Base-by-base conservation (phyloP, 2,888 invertebrate species). In the Pseudococcus longispinus region DNA sequence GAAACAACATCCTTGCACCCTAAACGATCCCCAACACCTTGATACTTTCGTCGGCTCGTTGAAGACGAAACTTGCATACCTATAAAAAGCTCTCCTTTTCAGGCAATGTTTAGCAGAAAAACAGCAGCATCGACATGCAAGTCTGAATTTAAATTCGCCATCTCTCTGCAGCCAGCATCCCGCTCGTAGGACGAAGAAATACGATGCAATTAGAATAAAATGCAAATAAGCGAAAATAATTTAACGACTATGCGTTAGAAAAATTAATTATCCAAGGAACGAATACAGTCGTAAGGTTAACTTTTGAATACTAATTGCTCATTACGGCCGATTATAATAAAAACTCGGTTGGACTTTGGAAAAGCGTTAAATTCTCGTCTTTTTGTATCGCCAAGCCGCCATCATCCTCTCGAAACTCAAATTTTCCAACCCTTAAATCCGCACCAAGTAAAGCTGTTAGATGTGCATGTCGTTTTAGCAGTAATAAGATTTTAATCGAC, bases 271-370 rank as follows among this genome's bases (percentile, higher is more conserved):
- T 51, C 84, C 84, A 55, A 60, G 60, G 23, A 42, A 60, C 23
- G 23, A 51, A 42, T 46, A 86, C 85, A 37, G 42, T 29, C 77
- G 77, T 77, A 86, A 86, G 77, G 85, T 74, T 55, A n/a, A 86
- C 86, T 26, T 77, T 86, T 74, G 86, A 86, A 86, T 86, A 86
- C 80, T 51, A 86, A 86, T 77, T 86, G 86, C 86, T 86, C 86
- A 86, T 86, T 86, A 77, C 13, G 77, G 42, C 4, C 65, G 65
- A 65, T 26, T 20, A 65, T 65, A 65, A 26, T 70, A 29, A 29
- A 70, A 70, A 70, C 70, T 70, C 70, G 29, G 70, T 70, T 70
- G 70, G 70, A 70, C 70, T 70, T 70, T 70, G 70, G 70, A 70
- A 70, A 70, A 70, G 32, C 70, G 70, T 70, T 70, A 70, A 70